Conservation (phyloP, 2,113 vertebrate species). For the Phoenicopterus ruber region DNA sequence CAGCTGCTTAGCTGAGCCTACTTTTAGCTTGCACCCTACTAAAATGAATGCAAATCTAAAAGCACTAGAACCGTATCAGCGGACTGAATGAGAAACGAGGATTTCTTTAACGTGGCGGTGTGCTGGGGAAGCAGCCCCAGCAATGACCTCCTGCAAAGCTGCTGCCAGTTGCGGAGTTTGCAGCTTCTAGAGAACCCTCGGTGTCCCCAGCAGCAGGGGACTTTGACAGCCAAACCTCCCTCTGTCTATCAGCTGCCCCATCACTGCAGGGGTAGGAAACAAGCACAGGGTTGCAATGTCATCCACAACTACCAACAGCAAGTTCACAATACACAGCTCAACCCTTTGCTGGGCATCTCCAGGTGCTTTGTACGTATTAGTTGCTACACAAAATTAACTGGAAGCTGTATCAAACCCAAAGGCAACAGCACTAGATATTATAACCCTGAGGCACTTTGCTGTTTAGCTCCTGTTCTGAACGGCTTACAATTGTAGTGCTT, state of each 20-base stretch:
- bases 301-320: background rate
- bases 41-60: slow-evolving; percentile 2
- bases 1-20: slow-evolving; percentile 22
- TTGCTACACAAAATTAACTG: background rate
- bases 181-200: background rate
- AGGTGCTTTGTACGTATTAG: rapidly evolving
- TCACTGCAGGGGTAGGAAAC: background rate
- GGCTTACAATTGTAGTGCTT: background rate
- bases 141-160: background rate
- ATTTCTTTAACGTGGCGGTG: background rate
- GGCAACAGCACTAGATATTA: background rate
- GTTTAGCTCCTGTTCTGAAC: background rate
- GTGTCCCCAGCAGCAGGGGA: background rate
- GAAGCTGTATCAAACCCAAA: background rate
- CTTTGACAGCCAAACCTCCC: background rate
- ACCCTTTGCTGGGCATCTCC: background rate
- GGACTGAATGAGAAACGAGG: background rate
- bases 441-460: background rate
- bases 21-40: slow-evolving; percentile 11
- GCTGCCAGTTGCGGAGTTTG: background rate
- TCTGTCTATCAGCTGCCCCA: background rate
- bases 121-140: background rate
- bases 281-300: background rate
- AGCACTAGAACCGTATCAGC: background rate
- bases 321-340: rapidly evolving